phyloP scores from a whole-genome alignment of 2,113 vertebrate species.

The Rhabdomys dilectus region DNA sequence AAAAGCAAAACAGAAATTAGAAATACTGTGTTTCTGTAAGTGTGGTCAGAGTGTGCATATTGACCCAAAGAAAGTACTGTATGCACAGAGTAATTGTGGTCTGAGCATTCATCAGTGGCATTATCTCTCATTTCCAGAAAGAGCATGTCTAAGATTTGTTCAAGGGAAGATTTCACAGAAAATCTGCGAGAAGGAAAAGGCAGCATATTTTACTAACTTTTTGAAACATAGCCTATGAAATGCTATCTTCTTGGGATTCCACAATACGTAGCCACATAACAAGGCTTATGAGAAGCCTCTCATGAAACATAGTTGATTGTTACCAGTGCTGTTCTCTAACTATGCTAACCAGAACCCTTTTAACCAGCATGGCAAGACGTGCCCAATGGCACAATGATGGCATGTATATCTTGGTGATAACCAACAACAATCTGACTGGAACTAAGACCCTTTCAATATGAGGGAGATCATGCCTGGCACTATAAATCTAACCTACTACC shows the following conservation, averaged over 20 bases:
- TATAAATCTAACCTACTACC: background rate
- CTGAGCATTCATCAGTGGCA: background rate
- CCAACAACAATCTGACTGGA: background rate
- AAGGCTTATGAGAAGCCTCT: constrained; percentile 10
- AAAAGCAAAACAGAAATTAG: constrained; percentile 19
- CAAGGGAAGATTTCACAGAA: background rate
- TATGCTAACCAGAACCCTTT: background rate
- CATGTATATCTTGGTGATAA: background rate
- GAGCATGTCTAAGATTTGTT: constrained; percentile 48
- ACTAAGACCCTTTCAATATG: background rate
- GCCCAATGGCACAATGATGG: background rate
- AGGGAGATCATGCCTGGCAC: too few species aligned
- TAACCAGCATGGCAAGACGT: background rate
- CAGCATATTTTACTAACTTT: background rate
- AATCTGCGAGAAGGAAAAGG: background rate
- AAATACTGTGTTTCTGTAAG: background rate
- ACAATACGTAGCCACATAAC: background rate
- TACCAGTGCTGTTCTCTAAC: background rate
- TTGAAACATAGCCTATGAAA: background rate
- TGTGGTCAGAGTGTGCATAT: background rate
- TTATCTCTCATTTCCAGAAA: constrained; percentile 11
- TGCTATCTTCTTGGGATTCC: constrained; percentile 15
- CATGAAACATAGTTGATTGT: background rate
- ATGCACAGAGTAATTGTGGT: background rate
- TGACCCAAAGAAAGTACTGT: background rate